These are phyloP conservation scores for Notolabrus celidotus DNA, from an alignment of 2,797 vertebrate species.

Conservation along the genomic window DNA sequence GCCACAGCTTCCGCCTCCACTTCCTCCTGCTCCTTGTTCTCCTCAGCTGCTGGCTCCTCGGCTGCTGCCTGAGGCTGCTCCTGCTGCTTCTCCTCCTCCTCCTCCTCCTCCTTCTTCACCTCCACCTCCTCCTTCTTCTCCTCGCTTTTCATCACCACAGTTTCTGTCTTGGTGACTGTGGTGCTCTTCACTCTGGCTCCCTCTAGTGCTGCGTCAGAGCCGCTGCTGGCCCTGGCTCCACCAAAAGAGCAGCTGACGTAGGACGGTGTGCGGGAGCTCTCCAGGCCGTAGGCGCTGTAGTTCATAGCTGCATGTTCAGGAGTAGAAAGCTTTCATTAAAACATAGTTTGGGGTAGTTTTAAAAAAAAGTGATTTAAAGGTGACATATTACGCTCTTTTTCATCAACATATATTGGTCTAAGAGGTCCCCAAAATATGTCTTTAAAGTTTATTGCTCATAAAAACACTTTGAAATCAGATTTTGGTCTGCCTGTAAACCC, in stretches of 20 bases:
- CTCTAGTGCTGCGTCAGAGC: constrained; percentile 11
- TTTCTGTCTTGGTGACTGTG: constrained; percentile 71
- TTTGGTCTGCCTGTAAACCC: too few species aligned
- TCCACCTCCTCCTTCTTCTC: constrained; percentile 30
- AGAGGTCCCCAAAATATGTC: too few species aligned
- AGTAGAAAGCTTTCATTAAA: background rate
- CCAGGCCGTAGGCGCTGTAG: constrained; percentile 71
- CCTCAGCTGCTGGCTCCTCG: constrained; percentile 13
- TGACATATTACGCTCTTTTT: too few species aligned
- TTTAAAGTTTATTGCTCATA: too few species aligned
- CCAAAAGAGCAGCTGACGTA: constrained; percentile 57
- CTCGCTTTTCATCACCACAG: constrained; percentile 51
- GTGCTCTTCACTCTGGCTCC: constrained; percentile 58
- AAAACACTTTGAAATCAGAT: too few species aligned
- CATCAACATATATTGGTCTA: too few species aligned
- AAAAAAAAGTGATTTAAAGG: too few species aligned
- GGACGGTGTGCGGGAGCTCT: constrained; percentile 71
- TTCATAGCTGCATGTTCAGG: constrained; percentile 64
- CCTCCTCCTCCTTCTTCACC: background rate
- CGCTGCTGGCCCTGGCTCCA: constrained; percentile 39
- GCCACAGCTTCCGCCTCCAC: constrained; percentile 52
- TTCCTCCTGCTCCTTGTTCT: constrained; percentile 39
- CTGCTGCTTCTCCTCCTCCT: constrained; percentile 8
- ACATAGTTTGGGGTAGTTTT: background rate
- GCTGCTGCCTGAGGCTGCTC: background rate